phyloP scores from a whole-genome alignment of 2,113 vertebrate species.

The Spheniscus mendiculus region DNA sequence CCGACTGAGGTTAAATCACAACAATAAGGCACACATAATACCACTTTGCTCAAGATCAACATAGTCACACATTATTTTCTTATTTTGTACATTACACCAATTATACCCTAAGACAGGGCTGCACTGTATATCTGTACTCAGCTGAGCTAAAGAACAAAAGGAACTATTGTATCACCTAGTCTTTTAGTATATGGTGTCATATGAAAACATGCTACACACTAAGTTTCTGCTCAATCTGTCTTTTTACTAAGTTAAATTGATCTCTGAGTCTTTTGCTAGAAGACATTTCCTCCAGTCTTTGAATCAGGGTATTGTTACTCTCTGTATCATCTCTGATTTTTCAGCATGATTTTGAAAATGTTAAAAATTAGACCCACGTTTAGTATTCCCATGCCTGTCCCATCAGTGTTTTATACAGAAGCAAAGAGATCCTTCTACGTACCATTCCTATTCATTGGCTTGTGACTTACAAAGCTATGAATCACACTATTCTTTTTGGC shows the following conservation, averaged over 20 bases:
- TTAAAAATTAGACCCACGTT: background rate
- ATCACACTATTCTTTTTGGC: background rate
- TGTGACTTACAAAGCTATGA: background rate
- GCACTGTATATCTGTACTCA: background rate
- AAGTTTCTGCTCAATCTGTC: background rate
- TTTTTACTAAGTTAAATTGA: background rate
- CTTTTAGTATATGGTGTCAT: background rate
- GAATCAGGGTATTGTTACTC: background rate
- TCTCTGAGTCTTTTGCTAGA: background rate
- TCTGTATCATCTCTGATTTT: background rate
- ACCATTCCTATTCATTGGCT: background rate
- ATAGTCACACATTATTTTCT: background rate
- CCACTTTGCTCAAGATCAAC: background rate
- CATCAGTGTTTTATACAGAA: background rate
- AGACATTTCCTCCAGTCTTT: background rate
- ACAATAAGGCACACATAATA: background rate
- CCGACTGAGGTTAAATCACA: no score
- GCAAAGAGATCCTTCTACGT: background rate
- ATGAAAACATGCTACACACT: background rate
- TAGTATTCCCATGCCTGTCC: background rate
- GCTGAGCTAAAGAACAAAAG: background rate
- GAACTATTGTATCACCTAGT: accelerated
- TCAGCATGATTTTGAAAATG: background rate
- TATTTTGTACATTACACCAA: background rate
- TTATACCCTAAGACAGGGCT: background rate